Evolutionary conservation across 2,888 invertebrate genomes (phyloP), one percentile per base, ranked within the genome.

Genomic region (Agriotes lineatus): DNA sequence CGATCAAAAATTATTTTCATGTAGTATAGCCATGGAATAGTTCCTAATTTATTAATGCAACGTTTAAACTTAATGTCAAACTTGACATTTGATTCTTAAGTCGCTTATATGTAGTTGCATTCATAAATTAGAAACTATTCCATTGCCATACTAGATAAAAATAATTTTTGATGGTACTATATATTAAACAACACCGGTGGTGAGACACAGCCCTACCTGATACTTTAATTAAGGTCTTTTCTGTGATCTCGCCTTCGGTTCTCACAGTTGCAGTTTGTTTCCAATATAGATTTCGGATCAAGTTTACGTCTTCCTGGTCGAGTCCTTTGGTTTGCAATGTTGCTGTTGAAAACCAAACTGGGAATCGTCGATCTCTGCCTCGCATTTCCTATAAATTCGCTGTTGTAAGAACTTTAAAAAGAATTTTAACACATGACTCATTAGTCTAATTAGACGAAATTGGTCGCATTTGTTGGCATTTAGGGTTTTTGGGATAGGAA

Each of bases 241-340:
- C 44, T 12, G 44, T 44, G 44, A 14, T 19, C 10, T 12, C 44
- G 16, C 44, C 16, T 50, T 50, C 20, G 12, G 30, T 50, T 50
- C 50, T 50, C 22, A 50, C 25, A n/a, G 50, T 14, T 18, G 50
- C 50, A 22, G 4, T 20, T 50, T 20, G 50, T 12, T 50, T 6
- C 25, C 50, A 50, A 25, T 30, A 50, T 50, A 50, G 16, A 30
- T 50, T 50, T 25, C 25, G 20, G 12, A 30, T 50, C 25, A 20
- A 25, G 50, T 50, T 50, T 20, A 50, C 22, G 20, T 50, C 50
- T 50, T 50, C 25, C 12, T 30, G 12, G 30, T 50, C 50, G 6
- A 20, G 9, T 19, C 56, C 30, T 33, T 3, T 50, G 7, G 5
- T 22, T 19, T 50, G 19, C 3, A 6, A 1, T 20, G 6, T 50